A percentile compares a stretch with the other conserved stretches of the same genome.
Conservation (phyloP, 2,113 vertebrate species). For the Panurus biarmicus region DNA sequence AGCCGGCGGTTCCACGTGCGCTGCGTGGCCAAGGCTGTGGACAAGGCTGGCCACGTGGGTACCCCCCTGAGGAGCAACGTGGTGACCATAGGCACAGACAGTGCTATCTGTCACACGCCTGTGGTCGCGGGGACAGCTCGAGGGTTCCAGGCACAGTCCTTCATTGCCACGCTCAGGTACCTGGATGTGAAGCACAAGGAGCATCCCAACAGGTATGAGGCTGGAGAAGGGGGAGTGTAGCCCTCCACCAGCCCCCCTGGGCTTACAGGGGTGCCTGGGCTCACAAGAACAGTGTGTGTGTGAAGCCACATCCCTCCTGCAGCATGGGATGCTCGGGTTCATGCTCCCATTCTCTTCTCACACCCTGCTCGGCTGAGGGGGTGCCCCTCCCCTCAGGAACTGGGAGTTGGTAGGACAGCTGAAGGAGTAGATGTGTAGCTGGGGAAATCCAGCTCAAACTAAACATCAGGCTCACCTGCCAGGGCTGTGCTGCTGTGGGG, state of each 20-base stretch:
- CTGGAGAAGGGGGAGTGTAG: neutral
- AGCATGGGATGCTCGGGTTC: rapidly evolving
- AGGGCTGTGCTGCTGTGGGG: neutral
- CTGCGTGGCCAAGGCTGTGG: slow-evolving; percentile 91
- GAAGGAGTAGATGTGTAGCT: neutral
- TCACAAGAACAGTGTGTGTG: neutral
- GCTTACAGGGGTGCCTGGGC: neutral
- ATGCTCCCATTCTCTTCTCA: neutral
- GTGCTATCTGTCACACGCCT: slow-evolving; percentile 92
- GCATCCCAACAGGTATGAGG: slow-evolving; percentile 88
- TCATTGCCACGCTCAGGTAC: slow-evolving; percentile 92
- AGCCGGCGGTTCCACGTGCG: slow-evolving; percentile 93
- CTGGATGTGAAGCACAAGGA: slow-evolving; percentile 97
- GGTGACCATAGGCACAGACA: slow-evolving; percentile 88
- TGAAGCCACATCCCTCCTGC: neutral
- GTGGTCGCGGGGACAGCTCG: slow-evolving; percentile 90
- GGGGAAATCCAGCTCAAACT: neutral
- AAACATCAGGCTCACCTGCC: neutral
- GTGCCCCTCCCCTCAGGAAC: neutral
- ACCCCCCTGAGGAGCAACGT: slow-evolving; percentile 90
- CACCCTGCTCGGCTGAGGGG: rapidly evolving
- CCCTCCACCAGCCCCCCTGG: neutral
- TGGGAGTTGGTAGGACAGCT: neutral
- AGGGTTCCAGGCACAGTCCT: slow-evolving; percentile 96
- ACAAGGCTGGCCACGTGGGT: slow-evolving; percentile 85